These are phyloP conservation scores for Catostylus mosaicus DNA, from an alignment of 30 jellyfish, hydroid and myxozoan genomes.

Conservation along the genomic window DNA sequence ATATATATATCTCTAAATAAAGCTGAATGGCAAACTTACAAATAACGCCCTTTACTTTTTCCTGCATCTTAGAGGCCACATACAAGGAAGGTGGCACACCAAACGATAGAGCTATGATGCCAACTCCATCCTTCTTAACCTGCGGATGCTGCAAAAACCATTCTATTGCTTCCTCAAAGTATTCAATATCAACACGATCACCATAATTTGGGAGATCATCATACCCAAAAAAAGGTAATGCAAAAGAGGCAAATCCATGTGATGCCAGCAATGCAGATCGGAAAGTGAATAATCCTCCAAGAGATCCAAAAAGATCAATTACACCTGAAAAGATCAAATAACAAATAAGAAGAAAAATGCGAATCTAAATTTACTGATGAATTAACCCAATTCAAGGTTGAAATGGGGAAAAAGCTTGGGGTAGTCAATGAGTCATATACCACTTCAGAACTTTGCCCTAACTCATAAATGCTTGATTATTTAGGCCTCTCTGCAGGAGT, in stretches of 20 bases:
- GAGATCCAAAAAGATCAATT: slow-evolving; percentile 33
- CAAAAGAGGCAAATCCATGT: slow-evolving; percentile 66
- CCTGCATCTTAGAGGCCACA: slow-evolving; percentile 18
- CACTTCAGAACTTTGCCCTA: neutral
- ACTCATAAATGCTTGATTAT: no score
- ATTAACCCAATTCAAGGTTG: neutral
- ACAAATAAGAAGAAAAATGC: neutral
- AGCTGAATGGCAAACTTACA: neutral
- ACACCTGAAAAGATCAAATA: neutral
- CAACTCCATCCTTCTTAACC: slow-evolving; percentile 59
- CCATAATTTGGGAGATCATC: slow-evolving; percentile 22
- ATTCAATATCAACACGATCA: slow-evolving; percentile 46
- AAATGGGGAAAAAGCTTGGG: neutral
- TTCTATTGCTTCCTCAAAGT: slow-evolving; percentile 69
- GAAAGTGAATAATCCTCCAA: slow-evolving; percentile 15
- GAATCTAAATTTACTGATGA: no score
- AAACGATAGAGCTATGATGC: slow-evolving; percentile 53
- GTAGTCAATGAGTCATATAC: neutral
- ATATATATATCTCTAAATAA: neutral
- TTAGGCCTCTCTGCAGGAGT: neutral
- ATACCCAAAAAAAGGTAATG: slow-evolving; percentile 27
- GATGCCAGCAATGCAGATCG: slow-evolving; percentile 81
- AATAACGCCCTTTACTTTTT: slow-evolving; percentile 5
- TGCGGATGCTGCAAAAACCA: slow-evolving; percentile 50
- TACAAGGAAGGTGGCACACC: slow-evolving; percentile 50